Percentiles rank a stretch among this genome's conserved stretches.
Conservation (phyloP, 2,888 invertebrate species). For the Congeria kusceri region DNA sequence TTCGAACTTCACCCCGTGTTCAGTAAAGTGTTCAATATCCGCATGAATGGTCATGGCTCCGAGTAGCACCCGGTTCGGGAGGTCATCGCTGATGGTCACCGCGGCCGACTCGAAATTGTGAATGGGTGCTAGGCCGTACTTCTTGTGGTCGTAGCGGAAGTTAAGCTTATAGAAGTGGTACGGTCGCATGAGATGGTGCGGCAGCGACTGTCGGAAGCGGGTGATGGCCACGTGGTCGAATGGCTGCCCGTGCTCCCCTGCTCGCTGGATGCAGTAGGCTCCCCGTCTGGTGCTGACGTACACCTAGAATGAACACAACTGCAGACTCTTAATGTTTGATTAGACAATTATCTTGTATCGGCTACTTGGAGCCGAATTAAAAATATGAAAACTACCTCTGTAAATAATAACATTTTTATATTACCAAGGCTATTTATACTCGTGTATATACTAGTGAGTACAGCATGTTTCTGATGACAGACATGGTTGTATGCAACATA, state of each 20-base stretch:
- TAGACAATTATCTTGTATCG: too few species aligned
- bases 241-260: slow-evolving; percentile 75
- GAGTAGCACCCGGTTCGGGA: slow-evolving; percentile 67
- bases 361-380: too few species aligned
- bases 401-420: too few species aligned
- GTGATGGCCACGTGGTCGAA: slow-evolving; percentile 72
- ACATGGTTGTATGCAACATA: too few species aligned
- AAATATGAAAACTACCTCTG: too few species aligned
- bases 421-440: too few species aligned
- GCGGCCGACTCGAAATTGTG: slow-evolving; percentile 63
- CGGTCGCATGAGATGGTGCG: slow-evolving; percentile 64
- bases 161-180: slow-evolving; percentile 68
- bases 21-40: slow-evolving; percentile 64
- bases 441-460: too few species aligned
- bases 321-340: too few species aligned
- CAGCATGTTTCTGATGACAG: too few species aligned
- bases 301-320: slow-evolving; percentile 78
- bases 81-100: slow-evolving; percentile 70
- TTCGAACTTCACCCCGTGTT: slow-evolving; percentile 61
- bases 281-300: slow-evolving; percentile 85
- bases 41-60: slow-evolving; percentile 63
- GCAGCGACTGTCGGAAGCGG: slow-evolving; percentile 64
- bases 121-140: slow-evolving; percentile 68
- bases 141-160: slow-evolving; percentile 65
- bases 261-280: slow-evolving; percentile 84